A percentile compares a stretch with the other conserved stretches of the same genome.
Conservation (phyloP, 2,797 vertebrate species). For the Borostomias antarcticus region DNA sequence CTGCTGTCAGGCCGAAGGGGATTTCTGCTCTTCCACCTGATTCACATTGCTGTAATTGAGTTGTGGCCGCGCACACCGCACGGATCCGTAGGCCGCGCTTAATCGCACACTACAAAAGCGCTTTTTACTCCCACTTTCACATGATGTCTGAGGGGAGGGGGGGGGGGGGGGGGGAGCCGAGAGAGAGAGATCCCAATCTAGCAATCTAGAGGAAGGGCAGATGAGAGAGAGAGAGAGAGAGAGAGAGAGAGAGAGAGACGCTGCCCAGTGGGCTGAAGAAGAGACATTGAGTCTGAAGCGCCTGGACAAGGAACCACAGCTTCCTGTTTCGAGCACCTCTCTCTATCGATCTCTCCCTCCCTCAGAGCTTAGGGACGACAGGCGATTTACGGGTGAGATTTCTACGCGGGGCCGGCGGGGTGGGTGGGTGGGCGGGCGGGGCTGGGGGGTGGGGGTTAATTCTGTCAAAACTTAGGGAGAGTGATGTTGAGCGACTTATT, state of each 20-base stretch:
- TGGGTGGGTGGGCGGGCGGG: neutral
- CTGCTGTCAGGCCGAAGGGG: constrained; percentile 58
- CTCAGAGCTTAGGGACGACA: neutral
- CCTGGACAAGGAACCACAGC: constrained; percentile 71
- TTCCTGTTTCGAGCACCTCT: constrained; percentile 46
- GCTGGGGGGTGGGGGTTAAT: too few species aligned
- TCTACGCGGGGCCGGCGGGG: neutral
- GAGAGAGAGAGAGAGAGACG: neutral
- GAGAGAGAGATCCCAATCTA: too few species aligned
- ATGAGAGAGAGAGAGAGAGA: neutral
- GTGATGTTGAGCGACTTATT: neutral
- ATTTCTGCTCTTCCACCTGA: constrained; percentile 67
- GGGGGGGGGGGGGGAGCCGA: constrained; percentile 20
- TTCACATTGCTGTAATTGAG: constrained; percentile 76
- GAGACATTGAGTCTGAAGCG: constrained; percentile 69
- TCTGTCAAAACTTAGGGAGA: too few species aligned
- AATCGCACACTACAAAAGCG: constrained; percentile 71
- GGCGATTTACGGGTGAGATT: neutral
- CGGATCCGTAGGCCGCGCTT: constrained; percentile 60
- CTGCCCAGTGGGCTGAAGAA: constrained; percentile 18
- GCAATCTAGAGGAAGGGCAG: constrained; percentile 9
- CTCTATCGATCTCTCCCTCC: neutral
- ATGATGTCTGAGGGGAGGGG: constrained; percentile 52
- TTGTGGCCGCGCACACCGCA: constrained; percentile 67
- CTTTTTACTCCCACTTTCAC: constrained; percentile 64